A percentile compares a stretch with the other conserved stretches of the same genome.
Evolutionary conservation across 2,797 vertebrate genomes (phyloP).

Genomic region (Tauraco hartlaubi): DNA sequence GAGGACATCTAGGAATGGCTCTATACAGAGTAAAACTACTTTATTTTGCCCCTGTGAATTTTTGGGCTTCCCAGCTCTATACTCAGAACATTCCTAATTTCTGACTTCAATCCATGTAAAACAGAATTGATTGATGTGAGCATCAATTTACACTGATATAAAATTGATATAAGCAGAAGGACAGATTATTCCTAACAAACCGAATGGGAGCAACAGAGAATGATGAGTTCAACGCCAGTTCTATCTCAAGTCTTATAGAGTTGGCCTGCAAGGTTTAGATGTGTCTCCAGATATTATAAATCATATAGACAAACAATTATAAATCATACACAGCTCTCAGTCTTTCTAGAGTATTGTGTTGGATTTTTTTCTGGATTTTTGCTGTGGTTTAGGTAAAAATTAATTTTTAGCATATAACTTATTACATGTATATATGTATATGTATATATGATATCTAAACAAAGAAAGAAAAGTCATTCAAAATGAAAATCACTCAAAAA

Average conservation of each 20-base stretch:
- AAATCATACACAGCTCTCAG: background rate
- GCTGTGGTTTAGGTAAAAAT: background rate
- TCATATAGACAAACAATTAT: background rate
- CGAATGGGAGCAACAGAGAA: background rate
- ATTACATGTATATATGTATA: background rate
- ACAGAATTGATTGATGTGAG: background rate
- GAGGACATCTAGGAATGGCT: background rate
- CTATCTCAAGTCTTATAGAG: background rate
- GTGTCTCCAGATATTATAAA: background rate
- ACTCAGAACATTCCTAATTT: background rate
- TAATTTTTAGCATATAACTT: background rate
- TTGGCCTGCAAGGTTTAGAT: background rate
- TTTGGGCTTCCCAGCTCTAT: background rate
- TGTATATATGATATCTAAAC: background rate
- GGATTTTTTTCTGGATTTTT: background rate
- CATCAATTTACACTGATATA: background rate
- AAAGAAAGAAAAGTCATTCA: background rate
- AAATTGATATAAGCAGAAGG: background rate
- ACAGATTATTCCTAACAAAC: background rate
- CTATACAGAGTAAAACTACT: background rate
- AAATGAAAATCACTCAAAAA: background rate
- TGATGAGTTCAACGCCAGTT: background rate
- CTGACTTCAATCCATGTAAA: background rate
- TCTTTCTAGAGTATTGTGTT: background rate
- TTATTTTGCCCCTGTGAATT: background rate